These are phyloP conservation scores for Fragum fragum DNA, from an alignment of 2,888 invertebrate species.

Conservation along the genomic window DNA sequence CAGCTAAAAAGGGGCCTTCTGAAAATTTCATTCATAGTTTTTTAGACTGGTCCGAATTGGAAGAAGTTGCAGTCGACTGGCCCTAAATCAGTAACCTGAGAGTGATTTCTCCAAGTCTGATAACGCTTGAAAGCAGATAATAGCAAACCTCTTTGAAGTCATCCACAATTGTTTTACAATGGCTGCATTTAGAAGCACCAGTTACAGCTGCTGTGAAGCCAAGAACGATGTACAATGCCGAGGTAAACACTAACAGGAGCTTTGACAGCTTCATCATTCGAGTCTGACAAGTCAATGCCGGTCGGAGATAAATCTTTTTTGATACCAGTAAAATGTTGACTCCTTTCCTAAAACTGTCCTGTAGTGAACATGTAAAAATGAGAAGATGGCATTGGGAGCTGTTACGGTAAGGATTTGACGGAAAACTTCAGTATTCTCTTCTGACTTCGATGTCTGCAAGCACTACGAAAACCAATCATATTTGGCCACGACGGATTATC, in stretches of 20 bases:
- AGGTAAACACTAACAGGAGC: neutral
- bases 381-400: too few species aligned
- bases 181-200: constrained; percentile 58
- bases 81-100: too few species aligned
- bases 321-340: too few species aligned
- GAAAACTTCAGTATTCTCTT: neutral
- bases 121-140: too few species aligned
- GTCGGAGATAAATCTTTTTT: neutral
- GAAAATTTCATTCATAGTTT: too few species aligned
- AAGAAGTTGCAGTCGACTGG: too few species aligned
- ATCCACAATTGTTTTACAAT: constrained; percentile 75
- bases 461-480: constrained; percentile 17
- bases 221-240: constrained; percentile 1
- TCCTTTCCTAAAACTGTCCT: too few species aligned
- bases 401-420: too few species aligned
- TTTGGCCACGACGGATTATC: constrained; percentile 36
- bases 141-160: constrained; percentile 76
- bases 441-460: neutral
- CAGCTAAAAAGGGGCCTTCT: too few species aligned
- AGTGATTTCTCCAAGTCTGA: too few species aligned
- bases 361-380: too few species aligned
- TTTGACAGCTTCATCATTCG: constrained; percentile 23
- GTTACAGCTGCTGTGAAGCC: neutral
- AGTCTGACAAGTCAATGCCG: neutral
- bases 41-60: too few species aligned